These are phyloP conservation scores for Meloidogyne exigua DNA, from an alignment of 1,140 invertebrate species.

Conservation along the genomic window DNA sequence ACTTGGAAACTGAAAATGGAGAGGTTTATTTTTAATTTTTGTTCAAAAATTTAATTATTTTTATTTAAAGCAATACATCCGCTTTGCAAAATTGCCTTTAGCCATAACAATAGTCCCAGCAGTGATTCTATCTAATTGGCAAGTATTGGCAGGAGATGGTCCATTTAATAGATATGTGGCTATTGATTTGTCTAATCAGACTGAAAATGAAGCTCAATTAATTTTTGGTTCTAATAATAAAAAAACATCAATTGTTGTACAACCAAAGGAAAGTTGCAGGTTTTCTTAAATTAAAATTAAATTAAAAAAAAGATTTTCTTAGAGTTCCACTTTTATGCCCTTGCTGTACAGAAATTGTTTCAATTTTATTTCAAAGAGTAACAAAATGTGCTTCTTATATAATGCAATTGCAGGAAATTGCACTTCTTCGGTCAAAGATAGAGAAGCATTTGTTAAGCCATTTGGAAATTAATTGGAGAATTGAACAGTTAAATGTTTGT, in stretches of 20 bases:
- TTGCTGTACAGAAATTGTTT: slow-evolving; percentile 55
- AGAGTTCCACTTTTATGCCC: slow-evolving; percentile 61
- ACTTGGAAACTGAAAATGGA: slow-evolving; percentile 42
- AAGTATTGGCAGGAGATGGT: slow-evolving; percentile 56
- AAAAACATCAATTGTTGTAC: slow-evolving; percentile 46
- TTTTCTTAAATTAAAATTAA: slow-evolving; percentile 24
- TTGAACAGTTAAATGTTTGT: slow-evolving; percentile 41
- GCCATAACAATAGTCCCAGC: slow-evolving; percentile 61
- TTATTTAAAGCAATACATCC: slow-evolving; percentile 42
- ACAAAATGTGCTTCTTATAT: slow-evolving; percentile 53
- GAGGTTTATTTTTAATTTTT: slow-evolving; percentile 5
- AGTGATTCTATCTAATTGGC: slow-evolving; percentile 58
- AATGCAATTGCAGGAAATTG: slow-evolving; percentile 63
- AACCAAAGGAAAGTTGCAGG: slow-evolving; percentile 60
- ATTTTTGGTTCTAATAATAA: slow-evolving; percentile 45
- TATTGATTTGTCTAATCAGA: slow-evolving; percentile 59
- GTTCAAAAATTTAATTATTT: background rate
- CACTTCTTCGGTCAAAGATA: slow-evolving; percentile 46
- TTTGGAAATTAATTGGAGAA: slow-evolving; percentile 59
- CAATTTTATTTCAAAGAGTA: slow-evolving; percentile 51
- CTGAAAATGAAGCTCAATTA: slow-evolving; percentile 60
- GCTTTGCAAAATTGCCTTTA: slow-evolving; percentile 46
- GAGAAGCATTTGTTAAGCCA: slow-evolving; percentile 56
- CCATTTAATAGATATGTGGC: slow-evolving; percentile 53
- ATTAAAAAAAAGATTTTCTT: slow-evolving; percentile 26